Base-by-base conservation (phyloP, 2,797 vertebrate species). In the Taenioides sp. region DNA sequence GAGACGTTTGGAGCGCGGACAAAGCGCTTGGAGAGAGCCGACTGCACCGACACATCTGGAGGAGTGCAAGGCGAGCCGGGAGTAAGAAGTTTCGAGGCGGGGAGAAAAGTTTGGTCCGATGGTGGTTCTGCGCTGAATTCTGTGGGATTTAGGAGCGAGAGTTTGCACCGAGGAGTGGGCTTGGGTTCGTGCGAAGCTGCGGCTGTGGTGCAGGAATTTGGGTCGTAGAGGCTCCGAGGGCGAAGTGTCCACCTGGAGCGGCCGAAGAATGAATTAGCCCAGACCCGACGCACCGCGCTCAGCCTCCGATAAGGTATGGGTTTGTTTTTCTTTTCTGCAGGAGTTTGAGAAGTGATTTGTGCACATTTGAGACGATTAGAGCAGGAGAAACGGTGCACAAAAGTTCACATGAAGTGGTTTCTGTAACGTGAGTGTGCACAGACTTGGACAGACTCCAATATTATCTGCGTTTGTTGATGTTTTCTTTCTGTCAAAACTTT, bases 251-350 rank as follows among this genome's bases (percentile, higher is more conserved):
- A 87, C 81, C 87, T 80, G 86, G 73, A 79, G 73, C 74, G 81
- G 70, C 22, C 77, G 63, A 80, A 92, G 84, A 79, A 94, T 93
- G 93, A 91, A 88, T 89, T 90, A 90, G 81, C 80, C 80, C 5
- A 71, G 65, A 60, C 70, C 88, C 62, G 73, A 75, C 76, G 82
- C 85, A 67, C 75, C 74, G 71, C 49, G 79, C 81, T 52, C 84
- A 85, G 85, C 82, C 82, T 76, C 66, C 84, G 63, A 83, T 47
- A 88, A 92, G 93, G 94, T 94, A 86, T 85, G 87, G 25, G 0
- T 25, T 62, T 65, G 37, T 71, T 77, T 58, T 68, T n/a, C 9
- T 43, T 20, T 31, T 58, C 17, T 70, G 60, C 49, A 23, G 1
- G 0, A n/a, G 25, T 65, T 77, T 5, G 67, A 43, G 17, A 63